These are phyloP conservation scores for Epistrophe eligans DNA, from an alignment of 2,888 invertebrate genomes.

Conservation along the genomic window DNA sequence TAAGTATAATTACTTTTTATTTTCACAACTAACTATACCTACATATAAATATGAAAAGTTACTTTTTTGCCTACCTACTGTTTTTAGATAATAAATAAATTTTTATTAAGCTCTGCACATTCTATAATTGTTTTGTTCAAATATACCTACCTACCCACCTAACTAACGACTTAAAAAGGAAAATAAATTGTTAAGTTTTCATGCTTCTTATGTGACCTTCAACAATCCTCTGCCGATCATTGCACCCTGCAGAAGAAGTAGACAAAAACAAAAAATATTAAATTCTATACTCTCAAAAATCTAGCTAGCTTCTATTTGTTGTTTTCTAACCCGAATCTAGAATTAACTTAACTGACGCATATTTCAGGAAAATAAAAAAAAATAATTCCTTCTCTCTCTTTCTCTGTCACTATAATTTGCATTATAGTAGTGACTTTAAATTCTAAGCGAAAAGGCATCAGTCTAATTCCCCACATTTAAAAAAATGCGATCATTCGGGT, in stretches of 20 bases:
- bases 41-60: too few species aligned
- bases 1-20: too few species aligned
- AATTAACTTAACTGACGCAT: conserved; percentile 1
- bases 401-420: conserved; percentile 12
- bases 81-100: too few species aligned
- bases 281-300: background rate
- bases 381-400: background rate
- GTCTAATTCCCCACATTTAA: conserved; percentile 55
- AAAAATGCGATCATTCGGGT: conserved; percentile 44
- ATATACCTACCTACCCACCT: too few species aligned
- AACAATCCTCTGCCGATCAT: conserved; percentile 67
- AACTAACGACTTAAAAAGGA: background rate
- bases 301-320: conserved; percentile 8
- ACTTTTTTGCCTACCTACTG: too few species aligned
- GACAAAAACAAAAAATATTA: conserved; percentile 30
- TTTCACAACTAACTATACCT: background rate
- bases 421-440: conserved; percentile 42
- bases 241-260: conserved; percentile 70
- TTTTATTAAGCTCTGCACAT: background rate
- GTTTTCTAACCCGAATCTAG: background rate
- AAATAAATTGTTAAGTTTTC: background rate
- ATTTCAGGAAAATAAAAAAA: conserved; percentile 26
- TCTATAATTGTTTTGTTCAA: background rate
- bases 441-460: conserved; percentile 58
- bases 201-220: conserved; percentile 58